These are phyloP conservation scores for Motacilla tschutschensis DNA, from an alignment of 2,113 vertebrate species.

Conservation along the genomic window DNA sequence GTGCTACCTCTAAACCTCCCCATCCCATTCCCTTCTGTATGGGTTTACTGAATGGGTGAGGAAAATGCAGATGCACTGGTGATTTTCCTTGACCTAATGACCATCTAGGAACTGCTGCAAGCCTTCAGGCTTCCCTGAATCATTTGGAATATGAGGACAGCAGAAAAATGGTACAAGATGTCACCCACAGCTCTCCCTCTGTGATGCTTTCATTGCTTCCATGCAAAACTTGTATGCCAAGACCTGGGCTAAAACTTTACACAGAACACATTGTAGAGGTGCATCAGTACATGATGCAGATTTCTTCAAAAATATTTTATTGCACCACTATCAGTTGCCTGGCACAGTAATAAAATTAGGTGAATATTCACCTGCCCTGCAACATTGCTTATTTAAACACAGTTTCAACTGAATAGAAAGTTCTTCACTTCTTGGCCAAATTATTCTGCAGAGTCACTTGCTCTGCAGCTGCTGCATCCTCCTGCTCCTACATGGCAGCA, in stretches of 20 bases:
- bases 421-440: conserved; percentile 14
- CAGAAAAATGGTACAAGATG: background rate
- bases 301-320: background rate
- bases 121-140: background rate
- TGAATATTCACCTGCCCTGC: background rate
- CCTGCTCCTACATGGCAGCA: conserved; percentile 5
- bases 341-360: background rate
- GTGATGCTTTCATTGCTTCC: background rate
- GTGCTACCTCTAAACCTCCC: background rate
- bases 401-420: background rate
- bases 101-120: background rate
- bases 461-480: conserved; percentile 25
- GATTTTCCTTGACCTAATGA: background rate
- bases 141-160: background rate
- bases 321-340: background rate
- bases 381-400: background rate
- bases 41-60: background rate
- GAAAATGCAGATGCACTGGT: background rate
- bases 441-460: conserved; percentile 37
- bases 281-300: background rate
- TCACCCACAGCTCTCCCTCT: background rate
- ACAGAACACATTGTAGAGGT: background rate
- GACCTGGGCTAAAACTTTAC: background rate
- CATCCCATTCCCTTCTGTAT: background rate
- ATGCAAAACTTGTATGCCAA: background rate